These are phyloP conservation scores for Ormyrus pomaceus DNA, from an alignment of 2,888 invertebrate species.

Conservation along the genomic window DNA sequence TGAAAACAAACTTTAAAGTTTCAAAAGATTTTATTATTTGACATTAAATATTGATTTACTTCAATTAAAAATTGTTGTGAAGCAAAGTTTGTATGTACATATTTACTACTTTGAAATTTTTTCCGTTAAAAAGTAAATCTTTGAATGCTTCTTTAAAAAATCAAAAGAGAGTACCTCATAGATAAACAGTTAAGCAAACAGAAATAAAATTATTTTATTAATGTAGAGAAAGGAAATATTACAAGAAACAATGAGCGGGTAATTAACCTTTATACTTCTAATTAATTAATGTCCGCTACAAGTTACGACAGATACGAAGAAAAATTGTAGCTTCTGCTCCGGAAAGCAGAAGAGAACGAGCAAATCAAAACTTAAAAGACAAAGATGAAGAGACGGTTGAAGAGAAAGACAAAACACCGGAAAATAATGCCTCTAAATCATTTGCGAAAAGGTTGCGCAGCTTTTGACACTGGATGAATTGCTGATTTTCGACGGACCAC, in stretches of 20 bases:
- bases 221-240: slow-evolving; percentile 36
- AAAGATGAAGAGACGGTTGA: background rate
- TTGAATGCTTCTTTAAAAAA: background rate
- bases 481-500: slow-evolving; percentile 36
- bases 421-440: slow-evolving; percentile 35
- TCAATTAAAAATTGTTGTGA: too few relatives aligned
- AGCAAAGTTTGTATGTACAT: too few relatives aligned
- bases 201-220: background rate
- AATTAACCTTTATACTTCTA: too few relatives aligned
- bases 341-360: background rate
- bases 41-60: too few relatives aligned
- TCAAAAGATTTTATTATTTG: too few relatives aligned
- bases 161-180: too few relatives aligned
- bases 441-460: slow-evolving; percentile 4
- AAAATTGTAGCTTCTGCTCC: background rate
- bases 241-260: slow-evolving; percentile 22
- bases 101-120: too few relatives aligned
- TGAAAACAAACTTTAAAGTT: too few relatives aligned
- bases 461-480: slow-evolving; percentile 27
- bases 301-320: slow-evolving; percentile 22
- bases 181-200: background rate
- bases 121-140: too few relatives aligned
- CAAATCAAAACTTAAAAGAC: background rate
- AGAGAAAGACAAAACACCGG: slow-evolving; percentile 35
- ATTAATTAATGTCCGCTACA: slow-evolving; percentile 58